Evolutionary conservation across 2,113 vertebrate genomes (phyloP), one percentile per base, ranked within the genome.

Genomic region (Gymnorhina tibicen): DNA sequence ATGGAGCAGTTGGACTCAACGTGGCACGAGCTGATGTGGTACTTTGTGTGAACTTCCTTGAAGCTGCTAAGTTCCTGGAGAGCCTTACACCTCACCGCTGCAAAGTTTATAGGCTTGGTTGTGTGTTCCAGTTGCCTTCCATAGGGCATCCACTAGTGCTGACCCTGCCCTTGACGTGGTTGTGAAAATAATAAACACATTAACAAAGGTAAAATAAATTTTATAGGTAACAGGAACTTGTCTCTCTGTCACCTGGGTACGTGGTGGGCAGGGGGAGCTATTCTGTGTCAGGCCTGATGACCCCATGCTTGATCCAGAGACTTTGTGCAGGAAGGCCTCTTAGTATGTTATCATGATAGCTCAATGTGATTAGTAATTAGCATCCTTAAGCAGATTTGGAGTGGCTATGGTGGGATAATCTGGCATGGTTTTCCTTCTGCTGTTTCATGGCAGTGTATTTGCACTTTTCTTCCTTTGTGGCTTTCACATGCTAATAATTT

Each of bases 191-290:
- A 79, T 24, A 53, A 88, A 69, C 11, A 9, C 6, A 13, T 66
- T 76, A n/a, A 41, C 16, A 42, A 60, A 87, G 46, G 39, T 76
- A 69, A 75, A 87, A 76, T 16, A 74, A 75, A 4, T 37, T 44
- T 27, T 60, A 21, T 0, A 8, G 49, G 7, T 47, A 35, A 35
- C 10, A 33, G 49, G 27, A 76, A 4, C 7, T 0, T 30, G 15
- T 19, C 2, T 20, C 16, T 66, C 26, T 69, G 44, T 44, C 59
- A 30, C 12, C 8, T 30, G 73, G 23, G 59, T 35, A 12, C 30
- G 39, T 42, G 28, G 42, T 63, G 33, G 32, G 42, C 44, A 56
- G 69, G 52, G 52, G 26, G 24, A 41, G 44, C 2, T 49, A 0
- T 88, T 79, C 26, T 75, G n/a, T 35, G 50, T 58, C 76, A 81